These are phyloP conservation scores for Hemichromis elongatus DNA, from an alignment of 2,113 vertebrate species.

Conservation along the genomic window DNA sequence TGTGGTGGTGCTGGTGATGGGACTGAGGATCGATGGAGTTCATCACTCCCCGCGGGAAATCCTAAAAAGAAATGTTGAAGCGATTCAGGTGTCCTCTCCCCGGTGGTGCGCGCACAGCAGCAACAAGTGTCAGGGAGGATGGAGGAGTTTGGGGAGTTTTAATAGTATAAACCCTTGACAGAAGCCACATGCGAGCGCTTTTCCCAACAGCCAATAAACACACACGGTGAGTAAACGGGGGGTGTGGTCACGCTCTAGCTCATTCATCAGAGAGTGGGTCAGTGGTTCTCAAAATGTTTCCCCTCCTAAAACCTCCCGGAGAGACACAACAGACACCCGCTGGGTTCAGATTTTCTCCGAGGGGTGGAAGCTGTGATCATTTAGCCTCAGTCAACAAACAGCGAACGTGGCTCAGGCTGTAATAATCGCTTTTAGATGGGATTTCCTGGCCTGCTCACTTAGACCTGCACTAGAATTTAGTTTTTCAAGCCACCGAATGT, in stretches of 20 bases:
- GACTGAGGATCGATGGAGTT: conserved; percentile 78
- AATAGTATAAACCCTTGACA: conserved; percentile 33
- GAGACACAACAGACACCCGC: background rate
- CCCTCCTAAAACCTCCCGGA: background rate
- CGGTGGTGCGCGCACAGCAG: conserved; percentile 24
- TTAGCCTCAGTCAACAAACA: background rate
- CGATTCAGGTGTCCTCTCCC: conserved; percentile 23
- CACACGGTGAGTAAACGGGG: background rate
- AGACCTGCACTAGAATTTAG: background rate
- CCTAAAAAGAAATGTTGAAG: conserved; percentile 24
- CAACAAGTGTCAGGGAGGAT: conserved; percentile 41
- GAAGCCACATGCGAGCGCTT: conserved; percentile 11
- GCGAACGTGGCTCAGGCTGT: background rate
- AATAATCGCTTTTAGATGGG: background rate
- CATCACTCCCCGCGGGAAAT: conserved; percentile 71
- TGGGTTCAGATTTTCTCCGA: background rate
- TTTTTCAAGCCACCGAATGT: background rate
- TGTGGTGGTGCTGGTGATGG: conserved; percentile 61
- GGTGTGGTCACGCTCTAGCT: conserved; percentile 33
- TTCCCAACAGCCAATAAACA: conserved; percentile 49
- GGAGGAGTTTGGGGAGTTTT: conserved; percentile 31
- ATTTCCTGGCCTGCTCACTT: background rate
- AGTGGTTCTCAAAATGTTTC: background rate
- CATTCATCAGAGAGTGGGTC: background rate
- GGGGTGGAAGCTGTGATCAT: background rate